phyloP scores from a whole-genome alignment of 23 tunicate species.

The Botrylloides violaceus region DNA sequence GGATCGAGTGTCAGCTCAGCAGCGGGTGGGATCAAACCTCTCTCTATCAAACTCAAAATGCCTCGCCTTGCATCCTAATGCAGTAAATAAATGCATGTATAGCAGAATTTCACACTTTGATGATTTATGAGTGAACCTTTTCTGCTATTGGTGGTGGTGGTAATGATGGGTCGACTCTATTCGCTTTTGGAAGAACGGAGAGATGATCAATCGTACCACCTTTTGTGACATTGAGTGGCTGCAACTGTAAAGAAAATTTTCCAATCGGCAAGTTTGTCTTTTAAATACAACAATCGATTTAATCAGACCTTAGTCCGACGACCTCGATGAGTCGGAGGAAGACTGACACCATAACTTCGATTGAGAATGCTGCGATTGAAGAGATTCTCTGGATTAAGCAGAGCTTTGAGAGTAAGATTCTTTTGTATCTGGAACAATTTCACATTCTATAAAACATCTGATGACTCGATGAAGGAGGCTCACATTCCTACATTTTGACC shows the following conservation, averaged over 20 bases:
- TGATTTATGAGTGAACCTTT: constrained; percentile 36
- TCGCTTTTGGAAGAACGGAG: constrained; percentile 67
- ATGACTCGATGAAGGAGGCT: too few species aligned
- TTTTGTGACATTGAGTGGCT: constrained; percentile 15
- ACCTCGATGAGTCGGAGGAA: constrained; percentile 53
- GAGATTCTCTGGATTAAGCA: constrained; percentile 69
- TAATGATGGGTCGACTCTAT: constrained; percentile 68
- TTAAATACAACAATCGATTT: background rate
- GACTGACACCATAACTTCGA: constrained; percentile 45
- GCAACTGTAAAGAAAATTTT: constrained; percentile 21
- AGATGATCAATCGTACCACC: constrained; percentile 62
- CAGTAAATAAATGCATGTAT: constrained; percentile 1
- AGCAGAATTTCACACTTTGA: background rate
- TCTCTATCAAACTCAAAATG: constrained; percentile 79
- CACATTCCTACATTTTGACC: constrained; percentile 74
- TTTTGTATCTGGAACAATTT: constrained; percentile 57
- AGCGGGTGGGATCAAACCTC: constrained; percentile 93
- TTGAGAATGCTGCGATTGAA: constrained; percentile 56
- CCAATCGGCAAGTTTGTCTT: background rate
- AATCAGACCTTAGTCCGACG: constrained; percentile 56
- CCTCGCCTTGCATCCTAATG: constrained; percentile 96
- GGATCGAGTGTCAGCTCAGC: constrained; percentile 89
- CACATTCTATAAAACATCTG: background rate
- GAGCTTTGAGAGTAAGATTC: constrained; percentile 67
- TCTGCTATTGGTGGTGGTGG: constrained; percentile 76